Evolutionary conservation across 2,888 invertebrate genomes (phyloP).

Genomic region (Drosophila melanosoma): DNA sequence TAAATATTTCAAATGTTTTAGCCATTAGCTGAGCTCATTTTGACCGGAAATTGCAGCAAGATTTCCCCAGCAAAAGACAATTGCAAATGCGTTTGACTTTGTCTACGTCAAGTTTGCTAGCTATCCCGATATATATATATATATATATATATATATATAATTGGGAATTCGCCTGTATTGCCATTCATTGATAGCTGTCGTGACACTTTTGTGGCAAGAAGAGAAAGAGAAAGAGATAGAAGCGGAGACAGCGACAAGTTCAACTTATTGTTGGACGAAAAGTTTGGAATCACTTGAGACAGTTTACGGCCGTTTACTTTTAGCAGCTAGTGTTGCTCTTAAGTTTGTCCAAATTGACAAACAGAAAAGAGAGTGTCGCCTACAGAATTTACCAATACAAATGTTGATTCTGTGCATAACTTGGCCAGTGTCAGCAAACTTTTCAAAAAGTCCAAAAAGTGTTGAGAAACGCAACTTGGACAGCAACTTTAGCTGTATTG

Average conservation of each 20-base stretch:
- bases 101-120: conserved; percentile 11
- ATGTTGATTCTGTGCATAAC: conserved; percentile 71
- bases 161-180: conserved; percentile 6
- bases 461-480: background rate
- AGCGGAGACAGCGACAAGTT: conserved; percentile 36
- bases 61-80: conserved; percentile 26
- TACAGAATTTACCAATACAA: conserved; percentile 56
- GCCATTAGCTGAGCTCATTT: conserved; percentile 28
- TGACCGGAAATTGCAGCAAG: conserved; percentile 51
- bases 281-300: conserved; percentile 68
- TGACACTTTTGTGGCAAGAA: conserved; percentile 40
- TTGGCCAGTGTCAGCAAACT: conserved; percentile 45
- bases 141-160: background rate
- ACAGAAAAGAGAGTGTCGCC: conserved; percentile 7
- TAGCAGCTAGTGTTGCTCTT: conserved; percentile 39
- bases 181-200: conserved; percentile 18
- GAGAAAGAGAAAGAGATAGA: conserved; percentile 2
- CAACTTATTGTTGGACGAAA: conserved; percentile 65
- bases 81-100: conserved; percentile 33
- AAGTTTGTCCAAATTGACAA: conserved; percentile 57
- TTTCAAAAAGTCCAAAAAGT: conserved; percentile 11
- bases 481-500: background rate
- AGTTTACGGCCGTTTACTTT: conserved; percentile 49
- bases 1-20: conserved; percentile 39
- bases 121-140: conserved; percentile 23